Evolutionary conservation across 2,797 vertebrate species (phyloP).

Genomic region (Bufotes viridis): DNA sequence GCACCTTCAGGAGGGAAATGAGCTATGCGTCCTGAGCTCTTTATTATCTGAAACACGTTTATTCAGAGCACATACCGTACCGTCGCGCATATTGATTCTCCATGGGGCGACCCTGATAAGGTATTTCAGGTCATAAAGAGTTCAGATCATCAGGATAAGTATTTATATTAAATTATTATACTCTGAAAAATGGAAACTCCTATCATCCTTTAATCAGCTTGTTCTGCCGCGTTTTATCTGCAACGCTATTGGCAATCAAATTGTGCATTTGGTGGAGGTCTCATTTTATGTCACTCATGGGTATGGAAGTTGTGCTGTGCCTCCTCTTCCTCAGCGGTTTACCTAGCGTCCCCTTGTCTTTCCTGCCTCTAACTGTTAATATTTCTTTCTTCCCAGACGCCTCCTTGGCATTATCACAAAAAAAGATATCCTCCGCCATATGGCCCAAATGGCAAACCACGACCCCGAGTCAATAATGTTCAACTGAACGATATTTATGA

Average conservation of each 20-base stretch:
- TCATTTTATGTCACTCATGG: conserved; percentile 73
- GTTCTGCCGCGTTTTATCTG: conserved; percentile 1
- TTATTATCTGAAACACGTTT: conserved; percentile 56
- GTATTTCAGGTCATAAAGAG: conserved; percentile 56
- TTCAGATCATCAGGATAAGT: neutral
- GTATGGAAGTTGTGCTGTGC: conserved; percentile 64
- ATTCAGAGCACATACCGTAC: conserved; percentile 64
- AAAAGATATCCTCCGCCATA: conserved; percentile 99
- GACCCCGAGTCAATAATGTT: conserved; percentile 99
- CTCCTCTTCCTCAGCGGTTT: conserved; percentile 44
- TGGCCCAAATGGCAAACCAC: conserved; percentile 99
- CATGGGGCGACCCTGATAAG: conserved; percentile 10
- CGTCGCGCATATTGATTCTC: neutral
- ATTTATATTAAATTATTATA: neutral
- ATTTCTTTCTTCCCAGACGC: conserved; percentile 83
- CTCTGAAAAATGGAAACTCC: neutral
- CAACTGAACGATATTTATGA: conserved; percentile 87
- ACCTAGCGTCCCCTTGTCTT: neutral
- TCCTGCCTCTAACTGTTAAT: neutral
- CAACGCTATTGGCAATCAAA: conserved; percentile 39
- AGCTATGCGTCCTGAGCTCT: conserved; percentile 11
- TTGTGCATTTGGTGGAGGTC: conserved; percentile 71
- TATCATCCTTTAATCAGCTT: conserved; percentile 13
- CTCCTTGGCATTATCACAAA: conserved; percentile 99
- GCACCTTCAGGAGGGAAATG: conserved; percentile 37